Evolutionary conservation across 2,113 vertebrate genomes (phyloP).

Genomic region (Silurus glanis): DNA sequence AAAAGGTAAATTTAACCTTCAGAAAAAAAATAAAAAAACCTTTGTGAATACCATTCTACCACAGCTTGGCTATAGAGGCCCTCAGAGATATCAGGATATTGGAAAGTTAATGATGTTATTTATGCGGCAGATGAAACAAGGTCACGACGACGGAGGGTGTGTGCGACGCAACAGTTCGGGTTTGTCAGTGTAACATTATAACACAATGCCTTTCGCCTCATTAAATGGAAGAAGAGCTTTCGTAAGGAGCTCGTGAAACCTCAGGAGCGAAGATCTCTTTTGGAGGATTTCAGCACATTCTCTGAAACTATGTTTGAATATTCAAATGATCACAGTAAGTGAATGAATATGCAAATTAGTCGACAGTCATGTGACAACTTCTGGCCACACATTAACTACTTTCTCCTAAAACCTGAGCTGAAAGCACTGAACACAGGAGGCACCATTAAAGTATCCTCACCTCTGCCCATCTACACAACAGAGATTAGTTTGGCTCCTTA

Average conservation of each 20-base stretch:
- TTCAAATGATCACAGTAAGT: background rate
- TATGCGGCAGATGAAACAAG: slow-evolving; percentile 42
- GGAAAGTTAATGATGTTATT: slow-evolving; percentile 49
- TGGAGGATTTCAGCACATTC: background rate
- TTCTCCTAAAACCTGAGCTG: background rate
- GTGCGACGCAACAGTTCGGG: background rate
- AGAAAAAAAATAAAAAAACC: background rate
- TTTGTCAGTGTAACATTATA: background rate
- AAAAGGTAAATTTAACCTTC: slow-evolving; percentile 51
- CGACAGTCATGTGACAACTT: background rate
- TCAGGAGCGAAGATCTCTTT: background rate
- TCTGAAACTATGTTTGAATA: background rate
- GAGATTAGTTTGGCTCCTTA: background rate
- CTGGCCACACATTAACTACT: background rate
- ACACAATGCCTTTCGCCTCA: background rate
- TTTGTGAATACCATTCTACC: slow-evolving; percentile 36
- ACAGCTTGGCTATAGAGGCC: slow-evolving; percentile 48
- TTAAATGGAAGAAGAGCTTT: background rate
- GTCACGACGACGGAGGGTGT: slow-evolving; percentile 11
- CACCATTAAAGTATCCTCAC: background rate
- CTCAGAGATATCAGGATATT: slow-evolving; percentile 39
- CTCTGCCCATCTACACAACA: too few species aligned
- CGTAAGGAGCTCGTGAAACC: background rate
- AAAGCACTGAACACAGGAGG: background rate
- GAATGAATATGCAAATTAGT: background rate